These are phyloP conservation scores for Antheraea pernyi DNA, from an alignment of 1,140 invertebrate genomes.

Conservation along the genomic window DNA sequence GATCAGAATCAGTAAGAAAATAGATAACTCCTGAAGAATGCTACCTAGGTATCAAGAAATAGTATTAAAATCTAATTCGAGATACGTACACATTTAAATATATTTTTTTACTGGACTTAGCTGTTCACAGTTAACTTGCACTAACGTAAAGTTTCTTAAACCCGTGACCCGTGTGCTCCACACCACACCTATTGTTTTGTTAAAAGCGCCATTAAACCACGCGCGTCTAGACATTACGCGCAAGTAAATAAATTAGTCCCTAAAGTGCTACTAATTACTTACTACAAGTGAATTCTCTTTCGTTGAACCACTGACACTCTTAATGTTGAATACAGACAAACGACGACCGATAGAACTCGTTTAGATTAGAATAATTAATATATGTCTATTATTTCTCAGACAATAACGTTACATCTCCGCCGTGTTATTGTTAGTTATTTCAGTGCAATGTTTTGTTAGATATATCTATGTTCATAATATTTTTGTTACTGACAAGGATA, in stretches of 20 bases:
- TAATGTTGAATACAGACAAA: constrained; percentile 36
- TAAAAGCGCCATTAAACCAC: constrained; percentile 57
- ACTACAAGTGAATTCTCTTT: constrained; percentile 45
- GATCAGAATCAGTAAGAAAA: background rate
- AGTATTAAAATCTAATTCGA: background rate
- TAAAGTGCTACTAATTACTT: constrained; percentile 62
- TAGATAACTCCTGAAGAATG: too few relatives aligned
- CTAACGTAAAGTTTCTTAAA: constrained; percentile 24
- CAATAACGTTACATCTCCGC: constrained; percentile 18
- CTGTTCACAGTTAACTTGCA: constrained; percentile 7
- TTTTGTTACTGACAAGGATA: constrained; percentile 24
- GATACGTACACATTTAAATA: background rate
- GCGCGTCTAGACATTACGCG: constrained; percentile 57
- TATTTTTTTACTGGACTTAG: background rate
- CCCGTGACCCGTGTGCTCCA: constrained; percentile 26
- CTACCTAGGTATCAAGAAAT: too few relatives aligned
- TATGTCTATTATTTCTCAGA: constrained; percentile 33
- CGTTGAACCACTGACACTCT: constrained; percentile 32
- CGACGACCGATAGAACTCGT: constrained; percentile 36
- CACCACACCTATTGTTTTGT: constrained; percentile 51
- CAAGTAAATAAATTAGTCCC: constrained; percentile 65
- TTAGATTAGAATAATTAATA: constrained; percentile 50
- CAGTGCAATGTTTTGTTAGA: constrained; percentile 25
- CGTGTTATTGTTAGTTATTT: constrained; percentile 20
- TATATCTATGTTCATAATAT: constrained; percentile 14